These are phyloP conservation scores for Calliphora vicina DNA, from an alignment of 1,140 invertebrate genomes.

Conservation along the genomic window DNA sequence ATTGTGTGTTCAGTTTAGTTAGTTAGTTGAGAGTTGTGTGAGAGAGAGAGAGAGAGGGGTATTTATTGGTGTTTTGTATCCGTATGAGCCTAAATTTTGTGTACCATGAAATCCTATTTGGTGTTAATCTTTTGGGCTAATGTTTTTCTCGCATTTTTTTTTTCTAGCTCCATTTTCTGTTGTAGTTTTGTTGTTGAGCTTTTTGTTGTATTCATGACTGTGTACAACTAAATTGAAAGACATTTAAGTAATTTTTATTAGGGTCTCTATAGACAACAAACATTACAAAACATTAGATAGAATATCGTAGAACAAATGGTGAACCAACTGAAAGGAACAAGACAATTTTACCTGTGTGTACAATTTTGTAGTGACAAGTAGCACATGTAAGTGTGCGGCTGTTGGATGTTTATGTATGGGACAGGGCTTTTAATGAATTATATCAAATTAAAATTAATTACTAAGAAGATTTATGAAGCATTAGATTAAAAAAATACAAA, in stretches of 20 bases:
- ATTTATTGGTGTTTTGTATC: not conserved
- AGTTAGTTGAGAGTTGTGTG: not conserved
- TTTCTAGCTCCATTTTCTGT: not conserved
- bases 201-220: not conserved
- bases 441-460: not conserved
- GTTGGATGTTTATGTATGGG: not conserved
- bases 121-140: constrained; percentile 2
- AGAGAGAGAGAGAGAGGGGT: not conserved
- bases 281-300: not conserved
- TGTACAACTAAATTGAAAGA: constrained; percentile 8
- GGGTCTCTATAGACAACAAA: not conserved
- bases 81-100: constrained; percentile 10
- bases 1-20: not conserved
- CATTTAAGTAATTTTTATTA: not conserved
- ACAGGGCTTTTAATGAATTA: not conserved
- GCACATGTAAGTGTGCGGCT: too few relatives aligned
- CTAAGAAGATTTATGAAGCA: not conserved
- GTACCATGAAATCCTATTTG: constrained; percentile 13
- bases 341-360: too few relatives aligned
- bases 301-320: too few relatives aligned
- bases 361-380: not conserved
- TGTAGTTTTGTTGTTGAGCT: not conserved
- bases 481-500: not conserved
- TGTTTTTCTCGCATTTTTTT: not conserved
- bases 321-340: too few relatives aligned